These are phyloP conservation scores for Zalophus californianus DNA, from an alignment of 2,797 vertebrate species.

Conservation along the genomic window DNA sequence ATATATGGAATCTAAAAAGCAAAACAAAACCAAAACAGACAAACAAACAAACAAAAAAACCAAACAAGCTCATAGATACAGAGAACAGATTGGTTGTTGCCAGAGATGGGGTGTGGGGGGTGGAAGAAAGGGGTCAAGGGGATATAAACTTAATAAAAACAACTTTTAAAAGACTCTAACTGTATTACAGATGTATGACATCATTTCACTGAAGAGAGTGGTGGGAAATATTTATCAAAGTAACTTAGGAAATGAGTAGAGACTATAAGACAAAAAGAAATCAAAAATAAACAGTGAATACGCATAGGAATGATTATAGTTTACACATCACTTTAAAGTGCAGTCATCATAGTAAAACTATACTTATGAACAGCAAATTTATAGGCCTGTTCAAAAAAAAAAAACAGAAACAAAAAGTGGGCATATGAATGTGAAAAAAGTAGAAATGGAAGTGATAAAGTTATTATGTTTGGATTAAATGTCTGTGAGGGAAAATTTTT, in stretches of 20 bases:
- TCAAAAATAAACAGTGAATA: not conserved
- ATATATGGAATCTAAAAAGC: not conserved
- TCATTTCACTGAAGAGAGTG: not conserved
- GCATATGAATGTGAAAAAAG: not conserved
- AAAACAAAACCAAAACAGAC: not conserved
- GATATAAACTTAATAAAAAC: not conserved
- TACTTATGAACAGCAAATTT: not conserved
- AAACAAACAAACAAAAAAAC: not conserved
- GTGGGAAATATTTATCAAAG: not conserved
- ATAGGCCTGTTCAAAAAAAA: not conserved
- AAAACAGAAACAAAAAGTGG: not conserved
- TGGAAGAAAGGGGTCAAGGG: not conserved
- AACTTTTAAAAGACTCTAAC: not conserved
- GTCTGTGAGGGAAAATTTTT: not conserved
- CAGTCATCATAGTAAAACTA: not conserved
- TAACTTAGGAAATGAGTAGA: not conserved
- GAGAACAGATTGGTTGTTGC: not conserved
- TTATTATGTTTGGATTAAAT: not conserved
- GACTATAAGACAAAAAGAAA: not conserved
- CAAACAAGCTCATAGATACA: not conserved
- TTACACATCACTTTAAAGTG: not conserved
- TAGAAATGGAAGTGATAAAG: not conserved
- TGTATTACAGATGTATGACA: not conserved
- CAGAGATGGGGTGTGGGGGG: not conserved
- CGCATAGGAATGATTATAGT: not conserved